These are phyloP conservation scores for Monodelphis domestica DNA, from an alignment of 2,797 vertebrate species.

Conservation along the genomic window DNA sequence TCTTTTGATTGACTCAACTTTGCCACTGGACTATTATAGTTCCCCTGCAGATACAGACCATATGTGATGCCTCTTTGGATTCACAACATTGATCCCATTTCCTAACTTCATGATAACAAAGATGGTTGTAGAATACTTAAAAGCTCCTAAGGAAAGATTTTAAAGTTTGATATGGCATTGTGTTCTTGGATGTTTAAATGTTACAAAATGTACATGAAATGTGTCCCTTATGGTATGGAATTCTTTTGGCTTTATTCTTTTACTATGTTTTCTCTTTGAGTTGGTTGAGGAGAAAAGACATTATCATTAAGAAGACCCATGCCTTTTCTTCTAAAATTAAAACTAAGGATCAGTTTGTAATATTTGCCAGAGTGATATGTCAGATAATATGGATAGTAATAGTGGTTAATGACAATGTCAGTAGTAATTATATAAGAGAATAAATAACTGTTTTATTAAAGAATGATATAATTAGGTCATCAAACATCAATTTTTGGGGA, in stretches of 20 bases:
- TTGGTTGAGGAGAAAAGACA: background rate
- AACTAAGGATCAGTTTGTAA: background rate
- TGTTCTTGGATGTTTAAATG: background rate
- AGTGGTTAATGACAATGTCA: background rate
- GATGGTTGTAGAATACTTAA: background rate
- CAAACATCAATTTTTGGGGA: constrained; percentile 42
- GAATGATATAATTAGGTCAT: background rate
- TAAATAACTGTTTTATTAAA: background rate
- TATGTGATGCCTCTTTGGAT: background rate
- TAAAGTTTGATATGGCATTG: background rate
- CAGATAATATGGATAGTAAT: background rate
- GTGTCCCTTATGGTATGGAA: background rate
- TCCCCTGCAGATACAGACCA: background rate
- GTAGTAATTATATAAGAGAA: background rate
- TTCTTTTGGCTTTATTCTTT: background rate
- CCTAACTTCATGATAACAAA: background rate
- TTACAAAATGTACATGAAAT: background rate
- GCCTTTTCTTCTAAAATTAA: background rate
- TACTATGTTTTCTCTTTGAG: background rate
- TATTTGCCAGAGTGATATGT: background rate
- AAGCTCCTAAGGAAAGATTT: background rate
- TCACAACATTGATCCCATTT: background rate
- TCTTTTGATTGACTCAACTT: background rate
- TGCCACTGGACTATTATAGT: background rate
- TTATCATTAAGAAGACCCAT: background rate